Conservation (phyloP, 2,113 vertebrate species). For the Labeo catla region DNA sequence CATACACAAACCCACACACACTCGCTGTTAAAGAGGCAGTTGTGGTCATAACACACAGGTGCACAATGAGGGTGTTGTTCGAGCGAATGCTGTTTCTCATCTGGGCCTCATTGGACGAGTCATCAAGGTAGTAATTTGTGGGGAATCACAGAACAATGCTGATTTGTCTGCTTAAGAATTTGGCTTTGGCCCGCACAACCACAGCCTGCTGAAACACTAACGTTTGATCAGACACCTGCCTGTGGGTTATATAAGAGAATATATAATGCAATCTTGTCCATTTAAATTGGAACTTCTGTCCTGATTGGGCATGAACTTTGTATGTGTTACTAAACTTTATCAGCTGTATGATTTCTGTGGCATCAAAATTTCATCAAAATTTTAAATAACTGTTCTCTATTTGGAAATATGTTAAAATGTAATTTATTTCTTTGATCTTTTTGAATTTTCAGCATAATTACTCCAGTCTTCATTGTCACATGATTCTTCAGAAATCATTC, state of each 20-base stretch:
- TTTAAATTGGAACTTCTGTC: not conserved
- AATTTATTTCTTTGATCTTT: no score
- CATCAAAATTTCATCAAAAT: no score
- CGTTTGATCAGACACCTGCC: not conserved
- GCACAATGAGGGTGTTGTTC: slow-evolving; percentile 33
- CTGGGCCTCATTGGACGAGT: not conserved
- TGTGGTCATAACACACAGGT: slow-evolving; percentile 27
- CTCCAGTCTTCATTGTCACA: no score
- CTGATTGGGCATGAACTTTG: no score
- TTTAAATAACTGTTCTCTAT: no score
- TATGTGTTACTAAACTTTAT: no score
- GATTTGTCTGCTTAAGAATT: not conserved
- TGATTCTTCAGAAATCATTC: no score
- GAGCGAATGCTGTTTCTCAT: not conserved
- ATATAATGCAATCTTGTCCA: not conserved
- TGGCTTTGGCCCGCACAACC: not conserved
- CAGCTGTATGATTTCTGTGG: no score
- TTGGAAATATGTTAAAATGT: no score
- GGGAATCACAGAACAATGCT: slow-evolving; percentile 20
- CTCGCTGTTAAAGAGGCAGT: not conserved
- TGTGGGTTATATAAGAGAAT: not conserved
- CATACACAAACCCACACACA: not conserved
- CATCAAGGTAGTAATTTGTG: not conserved
- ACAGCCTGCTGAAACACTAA: not conserved
- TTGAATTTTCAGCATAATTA: no score